These are phyloP conservation scores for Ctenosaura bakeri DNA, from an alignment of 2,797 vertebrate species.

Conservation along the genomic window DNA sequence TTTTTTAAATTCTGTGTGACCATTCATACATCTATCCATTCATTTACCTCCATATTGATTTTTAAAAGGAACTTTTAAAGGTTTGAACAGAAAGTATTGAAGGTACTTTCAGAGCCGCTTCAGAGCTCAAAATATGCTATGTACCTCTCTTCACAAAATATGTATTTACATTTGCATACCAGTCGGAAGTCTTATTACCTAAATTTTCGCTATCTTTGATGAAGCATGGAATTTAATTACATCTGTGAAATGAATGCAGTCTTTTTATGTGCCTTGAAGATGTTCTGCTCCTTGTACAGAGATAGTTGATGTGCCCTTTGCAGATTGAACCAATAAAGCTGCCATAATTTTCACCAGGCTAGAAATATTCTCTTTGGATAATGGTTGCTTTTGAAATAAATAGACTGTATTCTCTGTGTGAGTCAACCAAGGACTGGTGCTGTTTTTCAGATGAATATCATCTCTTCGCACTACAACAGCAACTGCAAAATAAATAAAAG, in stretches of 20 bases:
- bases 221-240: conserved; percentile 14
- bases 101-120: background rate
- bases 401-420: conserved; percentile 5
- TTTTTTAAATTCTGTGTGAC: background rate
- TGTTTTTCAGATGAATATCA: conserved; percentile 7
- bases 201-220: background rate
- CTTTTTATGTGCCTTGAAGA: conserved; percentile 11
- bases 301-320: background rate
- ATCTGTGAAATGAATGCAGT: background rate
- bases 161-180: background rate
- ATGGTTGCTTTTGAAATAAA: conserved; percentile 15
- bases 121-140: background rate
- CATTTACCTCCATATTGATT: background rate
- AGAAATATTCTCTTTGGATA: conserved; percentile 21
- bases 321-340: conserved; percentile 1
- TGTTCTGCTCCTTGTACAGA: background rate
- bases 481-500: conserved; percentile 25
- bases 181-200: background rate
- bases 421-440: background rate
- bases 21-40: background rate
- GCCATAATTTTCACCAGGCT: conserved; percentile 18
- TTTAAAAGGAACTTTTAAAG: background rate
- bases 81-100: background rate
- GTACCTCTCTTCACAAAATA: background rate
- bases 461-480: background rate